Evolutionary conservation across 2,888 invertebrate species (phyloP).

Genomic region (Thereva unica): DNA sequence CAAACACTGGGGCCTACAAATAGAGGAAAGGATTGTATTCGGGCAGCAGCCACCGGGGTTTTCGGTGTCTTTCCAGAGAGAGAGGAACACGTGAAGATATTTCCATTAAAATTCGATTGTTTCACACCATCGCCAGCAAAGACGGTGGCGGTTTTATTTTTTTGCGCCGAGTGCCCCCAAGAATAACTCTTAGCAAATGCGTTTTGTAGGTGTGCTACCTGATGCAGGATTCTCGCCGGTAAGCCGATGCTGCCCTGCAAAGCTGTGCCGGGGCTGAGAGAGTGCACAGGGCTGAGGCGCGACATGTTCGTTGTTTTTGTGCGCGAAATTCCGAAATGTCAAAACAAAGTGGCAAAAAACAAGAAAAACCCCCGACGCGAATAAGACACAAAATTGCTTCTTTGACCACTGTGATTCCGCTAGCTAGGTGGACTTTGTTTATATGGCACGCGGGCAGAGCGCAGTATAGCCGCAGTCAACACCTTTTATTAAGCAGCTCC

Average conservation of each 20-base stretch:
- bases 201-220: too few relatives aligned
- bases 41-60: slow-evolving; percentile 1
- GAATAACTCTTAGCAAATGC: background rate
- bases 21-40: slow-evolving; percentile 5
- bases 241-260: background rate
- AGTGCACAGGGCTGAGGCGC: slow-evolving; percentile 12
- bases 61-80: slow-evolving; percentile 1
- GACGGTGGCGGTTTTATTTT: background rate
- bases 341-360: slow-evolving; percentile 24
- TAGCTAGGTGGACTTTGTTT: slow-evolving; percentile 16
- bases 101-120: slow-evolving; percentile 34
- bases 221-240: too few relatives aligned
- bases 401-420: slow-evolving; percentile 6
- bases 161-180: slow-evolving; percentile 3
- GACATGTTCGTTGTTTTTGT: slow-evolving; percentile 29
- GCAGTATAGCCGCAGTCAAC: background rate
- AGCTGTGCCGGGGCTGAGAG: background rate
- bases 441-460: slow-evolving; percentile 17
- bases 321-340: slow-evolving; percentile 32
- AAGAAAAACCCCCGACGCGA: slow-evolving; percentile 1
- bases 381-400: slow-evolving; percentile 32
- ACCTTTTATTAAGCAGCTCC: slow-evolving; percentile 20
- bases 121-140: slow-evolving; percentile 27
- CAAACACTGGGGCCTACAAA: slow-evolving; percentile 2
- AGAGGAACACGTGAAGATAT: slow-evolving; percentile 34